A percentile compares a stretch with the other conserved stretches of the same genome.
Evolutionary conservation across 2,113 vertebrate species (phyloP).

Genomic region (Austrofundulus limnaeus): DNA sequence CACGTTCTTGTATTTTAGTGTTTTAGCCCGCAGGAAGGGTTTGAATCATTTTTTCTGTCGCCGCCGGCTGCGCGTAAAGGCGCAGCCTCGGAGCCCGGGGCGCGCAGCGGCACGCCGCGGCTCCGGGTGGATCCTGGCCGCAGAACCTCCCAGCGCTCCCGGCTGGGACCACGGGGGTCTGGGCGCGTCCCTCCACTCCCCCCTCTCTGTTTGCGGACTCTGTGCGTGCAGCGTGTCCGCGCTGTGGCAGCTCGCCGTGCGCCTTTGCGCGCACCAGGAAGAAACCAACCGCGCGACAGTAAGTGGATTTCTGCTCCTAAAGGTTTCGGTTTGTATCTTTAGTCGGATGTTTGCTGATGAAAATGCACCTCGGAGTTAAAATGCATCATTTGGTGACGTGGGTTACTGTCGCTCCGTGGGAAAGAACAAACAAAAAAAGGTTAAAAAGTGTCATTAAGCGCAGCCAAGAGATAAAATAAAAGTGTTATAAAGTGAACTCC

Average conservation of each 20-base stretch:
- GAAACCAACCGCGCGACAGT: conserved; percentile 21
- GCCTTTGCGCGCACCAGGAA: conserved; percentile 21
- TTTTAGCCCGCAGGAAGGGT: neutral
- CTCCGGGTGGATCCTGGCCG: neutral
- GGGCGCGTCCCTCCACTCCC: neutral
- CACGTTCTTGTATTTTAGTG: neutral
- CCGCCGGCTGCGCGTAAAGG: conserved; percentile 26
- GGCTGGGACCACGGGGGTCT: neutral
- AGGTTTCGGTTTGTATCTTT: neutral
- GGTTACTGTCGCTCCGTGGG: neutral
- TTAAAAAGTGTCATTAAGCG: no score
- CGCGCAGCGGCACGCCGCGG: neutral
- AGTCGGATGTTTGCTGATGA: neutral
- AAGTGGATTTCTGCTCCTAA: conserved; percentile 31
- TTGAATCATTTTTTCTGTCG: neutral
- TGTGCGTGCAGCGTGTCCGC: neutral
- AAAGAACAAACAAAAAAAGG: no score
- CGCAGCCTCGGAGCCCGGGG: neutral
- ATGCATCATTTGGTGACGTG: neutral
- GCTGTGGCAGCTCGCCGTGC: neutral
- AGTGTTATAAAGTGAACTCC: no score
- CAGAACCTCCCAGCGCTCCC: neutral
- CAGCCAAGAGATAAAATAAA: no score
- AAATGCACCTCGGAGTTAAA: neutral
- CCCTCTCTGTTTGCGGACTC: neutral